A percentile compares a stretch with the other conserved stretches of the same genome.
These are phyloP conservation scores for Ranitomeya variabilis DNA, from an alignment of 2,113 vertebrate species.

Conservation along the genomic window DNA sequence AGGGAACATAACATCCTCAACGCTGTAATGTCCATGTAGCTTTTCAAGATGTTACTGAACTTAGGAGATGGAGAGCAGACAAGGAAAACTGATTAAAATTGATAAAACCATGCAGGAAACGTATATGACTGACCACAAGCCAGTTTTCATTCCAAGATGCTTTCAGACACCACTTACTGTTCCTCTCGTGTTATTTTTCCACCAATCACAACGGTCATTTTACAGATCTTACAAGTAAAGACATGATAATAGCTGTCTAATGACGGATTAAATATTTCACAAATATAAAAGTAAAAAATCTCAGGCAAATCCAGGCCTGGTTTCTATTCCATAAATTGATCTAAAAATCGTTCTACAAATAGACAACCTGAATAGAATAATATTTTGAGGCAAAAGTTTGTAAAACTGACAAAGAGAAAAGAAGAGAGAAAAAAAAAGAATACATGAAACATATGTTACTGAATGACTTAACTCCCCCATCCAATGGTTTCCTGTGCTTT, in stretches of 20 bases:
- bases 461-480: slow-evolving; percentile 40
- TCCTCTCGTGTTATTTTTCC: slow-evolving; percentile 21
- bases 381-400: slow-evolving; percentile 42
- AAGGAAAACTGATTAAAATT: slow-evolving; percentile 52
- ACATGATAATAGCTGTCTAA: slow-evolving; percentile 44
- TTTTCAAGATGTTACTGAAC: slow-evolving; percentile 27
- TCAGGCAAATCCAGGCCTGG: slow-evolving; percentile 22
- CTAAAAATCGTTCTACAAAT: slow-evolving; percentile 13
- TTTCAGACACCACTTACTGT: slow-evolving; percentile 40
- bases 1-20: background rate
- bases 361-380: slow-evolving; percentile 44
- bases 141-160: slow-evolving; percentile 40
- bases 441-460: slow-evolving; percentile 57
- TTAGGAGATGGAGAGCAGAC: slow-evolving; percentile 29
- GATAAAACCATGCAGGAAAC: slow-evolving; percentile 53
- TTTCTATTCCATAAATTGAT: slow-evolving; percentile 43
- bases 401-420: slow-evolving; percentile 46
- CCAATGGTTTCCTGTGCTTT: slow-evolving; percentile 56
- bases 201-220: slow-evolving; percentile 47
- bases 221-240: slow-evolving; percentile 47
- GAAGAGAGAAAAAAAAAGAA: slow-evolving; percentile 30
- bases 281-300: background rate
- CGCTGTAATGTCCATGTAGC: slow-evolving; percentile 13
- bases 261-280: slow-evolving; percentile 33
- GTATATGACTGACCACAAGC: slow-evolving; percentile 41